These are phyloP conservation scores for Ptychochromis oligacanthus DNA, from an alignment of 2,113 vertebrate genomes.

Conservation along the genomic window DNA sequence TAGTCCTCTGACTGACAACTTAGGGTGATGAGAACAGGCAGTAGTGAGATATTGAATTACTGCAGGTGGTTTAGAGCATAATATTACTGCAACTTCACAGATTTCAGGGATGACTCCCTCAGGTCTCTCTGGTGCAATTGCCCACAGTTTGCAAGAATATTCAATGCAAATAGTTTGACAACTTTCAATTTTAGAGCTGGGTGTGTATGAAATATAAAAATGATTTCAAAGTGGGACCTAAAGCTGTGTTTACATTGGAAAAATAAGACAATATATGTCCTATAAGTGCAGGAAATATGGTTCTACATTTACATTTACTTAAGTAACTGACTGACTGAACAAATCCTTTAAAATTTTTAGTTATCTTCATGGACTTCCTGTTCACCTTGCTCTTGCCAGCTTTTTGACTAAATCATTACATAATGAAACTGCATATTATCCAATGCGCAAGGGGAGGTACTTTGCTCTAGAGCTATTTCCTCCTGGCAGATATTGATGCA, in stretches of 20 bases:
- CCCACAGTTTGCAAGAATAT: slow-evolving; percentile 40
- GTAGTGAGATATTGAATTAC: slow-evolving; percentile 26
- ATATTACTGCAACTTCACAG: slow-evolving; percentile 44
- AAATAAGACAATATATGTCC: background rate
- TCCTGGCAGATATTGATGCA: slow-evolving; percentile 64
- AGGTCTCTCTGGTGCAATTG: slow-evolving; percentile 37
- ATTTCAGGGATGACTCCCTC: slow-evolving; percentile 36
- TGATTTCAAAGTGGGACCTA: slow-evolving; percentile 2
- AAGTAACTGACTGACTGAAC: background rate
- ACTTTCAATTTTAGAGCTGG: slow-evolving; percentile 11
- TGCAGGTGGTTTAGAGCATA: slow-evolving; percentile 56
- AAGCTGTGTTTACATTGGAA: background rate
- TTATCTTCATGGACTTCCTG: background rate
- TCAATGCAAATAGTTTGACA: slow-evolving; percentile 44
- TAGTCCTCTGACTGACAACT: slow-evolving; percentile 43
- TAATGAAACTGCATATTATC: slow-evolving; percentile 54
- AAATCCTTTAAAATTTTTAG: slow-evolving; percentile 6
- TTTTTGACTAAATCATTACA: slow-evolving; percentile 49
- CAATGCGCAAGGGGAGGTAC: slow-evolving; percentile 46
- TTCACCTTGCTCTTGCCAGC: background rate
- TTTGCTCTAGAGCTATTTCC: slow-evolving; percentile 55
- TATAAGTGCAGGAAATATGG: background rate
- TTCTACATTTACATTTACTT: background rate
- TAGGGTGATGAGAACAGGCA: slow-evolving; percentile 33
- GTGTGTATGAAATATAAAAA: background rate